A percentile compares a stretch with the other conserved stretches of the same genome.
phyloP scores from a whole-genome alignment of 1,140 invertebrate genomes.

The Ruditapes philippinarum region DNA sequence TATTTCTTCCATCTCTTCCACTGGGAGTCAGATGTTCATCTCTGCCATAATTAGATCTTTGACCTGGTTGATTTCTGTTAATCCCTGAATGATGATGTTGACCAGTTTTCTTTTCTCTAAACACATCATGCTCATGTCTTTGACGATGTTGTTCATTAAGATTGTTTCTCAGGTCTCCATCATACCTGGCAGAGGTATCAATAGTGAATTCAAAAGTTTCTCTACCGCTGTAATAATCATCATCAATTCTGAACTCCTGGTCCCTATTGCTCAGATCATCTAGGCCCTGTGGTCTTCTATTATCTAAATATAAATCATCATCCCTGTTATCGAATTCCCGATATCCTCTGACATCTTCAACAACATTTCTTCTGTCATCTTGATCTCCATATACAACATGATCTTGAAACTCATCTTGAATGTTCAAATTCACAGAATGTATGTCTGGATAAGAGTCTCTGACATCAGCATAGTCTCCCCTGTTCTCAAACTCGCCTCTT shows the following conservation, averaged over 20 bases:
- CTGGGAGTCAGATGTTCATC: not conserved
- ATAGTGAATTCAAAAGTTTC: not conserved
- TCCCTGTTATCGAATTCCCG: not conserved
- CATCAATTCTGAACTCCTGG: not conserved
- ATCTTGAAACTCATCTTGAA: not conserved
- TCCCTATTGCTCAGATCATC: not conserved
- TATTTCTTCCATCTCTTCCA: not conserved
- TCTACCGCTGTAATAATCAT: not conserved
- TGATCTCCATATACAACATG: not conserved
- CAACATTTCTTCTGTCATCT: not conserved
- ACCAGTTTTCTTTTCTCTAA: not conserved
- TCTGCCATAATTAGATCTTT: not conserved
- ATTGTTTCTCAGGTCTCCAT: not conserved
- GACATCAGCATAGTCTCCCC: not conserved
- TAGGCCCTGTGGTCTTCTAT: not conserved
- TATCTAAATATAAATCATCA: not conserved
- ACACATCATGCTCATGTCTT: not conserved
- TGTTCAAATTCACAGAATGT: not conserved
- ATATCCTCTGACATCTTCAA: not conserved
- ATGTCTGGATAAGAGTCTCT: not conserved
- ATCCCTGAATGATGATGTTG: not conserved
- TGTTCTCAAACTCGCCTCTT: not conserved
- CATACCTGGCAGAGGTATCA: not conserved
- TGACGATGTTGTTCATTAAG: not conserved
- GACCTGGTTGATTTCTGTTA: not conserved